phyloP scores from a whole-genome alignment of 2,888 invertebrate species.

The Andrena bicolor region DNA sequence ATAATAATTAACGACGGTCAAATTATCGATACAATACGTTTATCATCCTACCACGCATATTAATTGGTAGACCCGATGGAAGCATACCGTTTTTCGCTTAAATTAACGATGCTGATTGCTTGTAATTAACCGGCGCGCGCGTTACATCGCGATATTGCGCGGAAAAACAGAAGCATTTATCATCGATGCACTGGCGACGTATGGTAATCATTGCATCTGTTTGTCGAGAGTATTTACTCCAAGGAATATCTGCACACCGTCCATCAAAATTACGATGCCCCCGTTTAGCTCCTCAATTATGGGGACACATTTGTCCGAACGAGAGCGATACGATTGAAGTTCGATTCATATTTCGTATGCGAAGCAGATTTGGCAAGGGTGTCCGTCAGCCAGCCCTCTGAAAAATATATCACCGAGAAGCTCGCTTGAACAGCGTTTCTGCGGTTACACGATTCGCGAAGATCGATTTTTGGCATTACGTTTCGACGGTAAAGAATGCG shows the following conservation, averaged over 20 bases:
- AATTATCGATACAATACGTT: slow-evolving; percentile 3
- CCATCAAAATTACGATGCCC: background rate
- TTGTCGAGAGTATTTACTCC: background rate
- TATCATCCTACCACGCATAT: slow-evolving; percentile 3
- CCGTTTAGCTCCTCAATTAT: background rate
- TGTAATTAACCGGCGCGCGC: slow-evolving; percentile 12
- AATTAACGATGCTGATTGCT: slow-evolving; percentile 16
- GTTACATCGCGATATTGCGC: background rate
- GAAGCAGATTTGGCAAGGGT: slow-evolving; percentile 7
- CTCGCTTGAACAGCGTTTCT: background rate
- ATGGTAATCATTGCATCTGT: background rate
- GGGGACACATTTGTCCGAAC: slow-evolving; percentile 11
- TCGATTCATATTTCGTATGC: slow-evolving; percentile 14
- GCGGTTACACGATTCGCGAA: slow-evolving; percentile 16
- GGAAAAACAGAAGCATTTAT: slow-evolving; percentile 6
- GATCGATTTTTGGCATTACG: slow-evolving; percentile 51
- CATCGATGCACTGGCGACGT: background rate
- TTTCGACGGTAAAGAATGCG: slow-evolving; percentile 49
- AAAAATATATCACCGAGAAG: slow-evolving; percentile 32
- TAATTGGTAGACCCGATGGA: background rate
- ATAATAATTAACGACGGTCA: background rate
- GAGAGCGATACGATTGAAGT: slow-evolving; percentile 5
- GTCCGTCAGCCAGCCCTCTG: background rate
- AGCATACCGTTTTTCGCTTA: slow-evolving; percentile 21
- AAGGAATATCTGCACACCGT: background rate